Percentiles rank a stretch among this genome's conserved stretches.
These are phyloP conservation scores for Siderastrea radians DNA, from an alignment of 92 coral and sea anemone species.

Conservation along the genomic window DNA sequence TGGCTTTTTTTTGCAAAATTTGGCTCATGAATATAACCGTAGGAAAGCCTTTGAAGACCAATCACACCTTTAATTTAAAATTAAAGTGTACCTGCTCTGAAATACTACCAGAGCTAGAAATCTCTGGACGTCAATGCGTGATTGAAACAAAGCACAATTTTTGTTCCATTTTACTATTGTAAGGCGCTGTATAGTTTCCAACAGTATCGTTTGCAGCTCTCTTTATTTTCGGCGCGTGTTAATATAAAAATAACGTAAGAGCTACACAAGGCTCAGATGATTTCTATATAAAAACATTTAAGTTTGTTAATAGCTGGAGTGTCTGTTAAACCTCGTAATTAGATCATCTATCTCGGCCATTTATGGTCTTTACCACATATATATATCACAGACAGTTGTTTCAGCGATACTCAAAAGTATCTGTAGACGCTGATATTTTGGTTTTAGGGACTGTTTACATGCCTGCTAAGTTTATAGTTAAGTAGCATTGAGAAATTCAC, in stretches of 20 bases:
- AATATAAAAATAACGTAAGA: neutral
- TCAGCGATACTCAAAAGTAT: neutral
- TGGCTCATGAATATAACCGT: neutral
- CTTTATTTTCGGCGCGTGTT: neutral
- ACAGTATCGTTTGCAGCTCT: neutral
- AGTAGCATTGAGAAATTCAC: conserved; percentile 7
- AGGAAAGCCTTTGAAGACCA: neutral
- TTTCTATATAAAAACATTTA: neutral
- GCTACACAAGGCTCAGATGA: no score
- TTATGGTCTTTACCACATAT: neutral
- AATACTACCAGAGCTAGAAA: neutral
- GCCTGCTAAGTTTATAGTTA: conserved; percentile 28
- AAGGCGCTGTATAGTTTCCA: neutral
- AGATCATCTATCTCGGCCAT: neutral
- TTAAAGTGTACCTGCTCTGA: neutral
- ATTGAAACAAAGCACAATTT: neutral
- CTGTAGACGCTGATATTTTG: neutral
- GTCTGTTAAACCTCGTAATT: neutral
- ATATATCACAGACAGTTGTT: neutral
- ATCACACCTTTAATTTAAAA: neutral
- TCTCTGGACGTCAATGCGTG: neutral
- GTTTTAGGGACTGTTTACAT: neutral
- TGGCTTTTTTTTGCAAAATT: neutral
- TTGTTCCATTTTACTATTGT: neutral
- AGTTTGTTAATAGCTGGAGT: no score